Base-by-base conservation (phyloP, 2,888 invertebrate species). In the Melipona beecheii region DNA sequence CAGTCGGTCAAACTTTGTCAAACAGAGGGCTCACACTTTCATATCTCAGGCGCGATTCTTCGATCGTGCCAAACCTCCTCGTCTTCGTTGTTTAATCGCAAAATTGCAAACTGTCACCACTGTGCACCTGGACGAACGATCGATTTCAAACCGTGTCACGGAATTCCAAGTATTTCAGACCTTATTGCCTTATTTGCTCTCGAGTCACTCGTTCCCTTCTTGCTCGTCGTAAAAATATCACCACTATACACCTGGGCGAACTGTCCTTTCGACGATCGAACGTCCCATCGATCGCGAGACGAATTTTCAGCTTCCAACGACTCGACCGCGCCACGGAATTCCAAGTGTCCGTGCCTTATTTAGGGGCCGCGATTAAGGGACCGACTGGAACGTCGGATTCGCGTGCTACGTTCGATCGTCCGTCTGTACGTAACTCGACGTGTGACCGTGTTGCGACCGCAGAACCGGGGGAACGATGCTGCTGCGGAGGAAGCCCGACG, bases 401-500 rank as follows among this genome's bases (percentile, higher is more conserved):
- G 84, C 81, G 56, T n/a, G 11, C n/a, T 43, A 9, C 13, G 56
- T 58, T 15, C 11, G 56, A 24, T 24, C 24, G 56, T 58, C 24
- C 17, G 43, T 52, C 60, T 21, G 31, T 71, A 9, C 24, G 70
- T 24, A 19, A 19, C 68, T 52, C 27, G 52, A 19, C 31, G 31
- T 15, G 52, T 49, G 71, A 74, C 66, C 71, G 21, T n/a, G 52
- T 69, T 80, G 74, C 80, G 72, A 31, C 50, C 43, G 21, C 73
- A 65, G 77, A 73, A 84, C 78, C 79, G 64, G 75, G 58, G 75
- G 75, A 66, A 74, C 78, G 90, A 91, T 88, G 89, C 89, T 90
- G 87, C 90, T 86, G 77, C 75, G 85, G 85, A 85, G 89, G 81
- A 89, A 86, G 91, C 86, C 76, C 85, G 89, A 81, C 88, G 86